phyloP scores from a whole-genome alignment of 2,888 invertebrate genomes.

The Heliconius hortense region DNA sequence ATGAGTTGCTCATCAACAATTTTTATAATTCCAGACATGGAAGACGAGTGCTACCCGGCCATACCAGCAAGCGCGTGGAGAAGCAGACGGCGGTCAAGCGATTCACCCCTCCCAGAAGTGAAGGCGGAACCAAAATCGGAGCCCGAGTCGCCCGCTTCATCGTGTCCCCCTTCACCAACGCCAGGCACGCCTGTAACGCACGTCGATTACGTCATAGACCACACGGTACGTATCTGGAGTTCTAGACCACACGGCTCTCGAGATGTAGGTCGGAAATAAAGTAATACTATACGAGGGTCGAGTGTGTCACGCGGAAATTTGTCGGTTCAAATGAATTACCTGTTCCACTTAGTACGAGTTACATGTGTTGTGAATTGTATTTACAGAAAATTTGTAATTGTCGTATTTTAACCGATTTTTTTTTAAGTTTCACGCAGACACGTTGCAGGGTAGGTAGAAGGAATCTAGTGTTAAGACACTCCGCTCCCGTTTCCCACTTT shows the following conservation, averaged over 20 bases:
- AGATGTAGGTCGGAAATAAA: conserved; percentile 21
- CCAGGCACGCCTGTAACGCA: conserved; percentile 80
- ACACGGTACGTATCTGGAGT: conserved; percentile 75
- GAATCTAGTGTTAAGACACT: too few species aligned
- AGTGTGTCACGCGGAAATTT: conserved; percentile 17
- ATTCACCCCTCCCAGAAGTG: conserved; percentile 75
- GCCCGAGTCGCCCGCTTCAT: conserved; percentile 87
- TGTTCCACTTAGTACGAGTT: conserved; percentile 8
- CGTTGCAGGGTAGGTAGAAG: too few species aligned
- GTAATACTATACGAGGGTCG: conserved; percentile 4
- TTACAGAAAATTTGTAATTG: neutral
- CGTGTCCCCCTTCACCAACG: conserved; percentile 87
- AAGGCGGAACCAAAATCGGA: conserved; percentile 90
- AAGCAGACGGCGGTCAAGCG: conserved; percentile 65
- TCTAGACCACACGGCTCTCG: conserved; percentile 21
- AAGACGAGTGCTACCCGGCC: conserved; percentile 93
- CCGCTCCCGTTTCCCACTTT: too few species aligned
- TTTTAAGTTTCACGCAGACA: too few species aligned
- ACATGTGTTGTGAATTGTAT: neutral
- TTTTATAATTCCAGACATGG: conserved; percentile 86
- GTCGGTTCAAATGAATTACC: conserved; percentile 15
- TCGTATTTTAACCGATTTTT: neutral
- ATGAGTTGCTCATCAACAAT: neutral
- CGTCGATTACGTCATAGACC: conserved; percentile 84
- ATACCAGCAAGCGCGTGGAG: conserved; percentile 86